Base-by-base conservation (phyloP, 2,113 vertebrate genomes). In the Sphaerodactylus townsendi region DNA sequence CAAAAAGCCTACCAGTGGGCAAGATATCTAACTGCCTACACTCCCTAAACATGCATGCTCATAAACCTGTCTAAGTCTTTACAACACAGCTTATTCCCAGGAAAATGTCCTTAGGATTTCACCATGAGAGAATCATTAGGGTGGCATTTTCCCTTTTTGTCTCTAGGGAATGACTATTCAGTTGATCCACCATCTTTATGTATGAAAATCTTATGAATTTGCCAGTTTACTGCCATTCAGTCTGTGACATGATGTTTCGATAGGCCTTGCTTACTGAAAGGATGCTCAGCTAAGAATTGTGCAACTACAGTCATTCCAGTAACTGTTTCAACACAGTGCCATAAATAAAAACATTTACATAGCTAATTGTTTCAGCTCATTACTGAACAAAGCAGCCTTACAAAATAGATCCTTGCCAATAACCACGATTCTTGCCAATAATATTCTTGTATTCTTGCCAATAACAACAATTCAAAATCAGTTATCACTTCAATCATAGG, bases 401-500 rank as follows among this genome's bases (percentile, higher is more conserved):
- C 2, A 53, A 86, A 90, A 86, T 84, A 64, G 84, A 37, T 66
- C 25, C 46, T 89, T 84, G 88, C 35, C n/a, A n/a, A 64, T 77
- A 66, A 44, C 44, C n/a, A n/a, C n/a, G 84, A 37, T 66, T 23
- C 46, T 89, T 84, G 88, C 35, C n/a, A n/a, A 64, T 77, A 66
- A 44, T n/a, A n/a, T n/a, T n/a, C 44, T 87, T 62, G 8, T 44
- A 85, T 48, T 14, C 79, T 53, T 76, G 77, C 15, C 0, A 89
- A 87, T 10, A 9, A 10, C 89, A 75, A 76, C 23, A 2, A 2
- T 10, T 77, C 9, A 41, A 88, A 88, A 83, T 85, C 46, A 88
- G 75, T 71, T 89, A 46, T 48, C 41, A 82, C 84, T 82, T 79
- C 71, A 84, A 85, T 85, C 88, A 88, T 44, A 87, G 25, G 21